Conservation (phyloP, 2,113 vertebrate species). For the Rhabdornis inornatus region DNA sequence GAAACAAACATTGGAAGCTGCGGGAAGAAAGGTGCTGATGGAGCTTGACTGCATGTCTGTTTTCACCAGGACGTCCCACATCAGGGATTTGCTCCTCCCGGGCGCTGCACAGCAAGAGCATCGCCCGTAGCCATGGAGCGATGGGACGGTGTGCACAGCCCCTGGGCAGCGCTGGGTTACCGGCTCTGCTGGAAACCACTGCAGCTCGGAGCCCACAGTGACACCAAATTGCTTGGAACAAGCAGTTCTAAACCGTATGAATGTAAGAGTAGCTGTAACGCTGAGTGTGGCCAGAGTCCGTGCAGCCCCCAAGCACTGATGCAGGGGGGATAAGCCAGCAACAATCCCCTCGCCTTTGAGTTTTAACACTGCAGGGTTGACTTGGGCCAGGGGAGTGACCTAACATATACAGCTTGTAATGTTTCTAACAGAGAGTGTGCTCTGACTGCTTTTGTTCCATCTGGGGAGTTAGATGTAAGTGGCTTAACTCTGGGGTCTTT, state of each 20-base stretch:
- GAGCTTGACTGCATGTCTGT: neutral
- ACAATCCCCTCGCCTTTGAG: neutral
- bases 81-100: neutral
- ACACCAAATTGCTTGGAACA: neutral
- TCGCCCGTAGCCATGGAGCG: fast-evolving
- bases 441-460: neutral
- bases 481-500: neutral
- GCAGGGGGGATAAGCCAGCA: neutral
- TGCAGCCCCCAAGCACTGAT: fast-evolving
- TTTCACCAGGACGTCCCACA: neutral
- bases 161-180: fast-evolving
- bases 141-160: fast-evolving
- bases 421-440: neutral
- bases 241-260: neutral
- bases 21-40: neutral
- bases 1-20: neutral
- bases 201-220: neutral
- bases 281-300: fast-evolving
- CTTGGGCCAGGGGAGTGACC: neutral
- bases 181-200: fast-evolving
- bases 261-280: neutral
- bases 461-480: neutral
- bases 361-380: neutral
- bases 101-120: fast-evolving
- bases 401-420: neutral